Percentiles rank a stretch among this genome's conserved stretches.
Conservation (phyloP, 2,797 vertebrate species). For the Octomys mimax region DNA sequence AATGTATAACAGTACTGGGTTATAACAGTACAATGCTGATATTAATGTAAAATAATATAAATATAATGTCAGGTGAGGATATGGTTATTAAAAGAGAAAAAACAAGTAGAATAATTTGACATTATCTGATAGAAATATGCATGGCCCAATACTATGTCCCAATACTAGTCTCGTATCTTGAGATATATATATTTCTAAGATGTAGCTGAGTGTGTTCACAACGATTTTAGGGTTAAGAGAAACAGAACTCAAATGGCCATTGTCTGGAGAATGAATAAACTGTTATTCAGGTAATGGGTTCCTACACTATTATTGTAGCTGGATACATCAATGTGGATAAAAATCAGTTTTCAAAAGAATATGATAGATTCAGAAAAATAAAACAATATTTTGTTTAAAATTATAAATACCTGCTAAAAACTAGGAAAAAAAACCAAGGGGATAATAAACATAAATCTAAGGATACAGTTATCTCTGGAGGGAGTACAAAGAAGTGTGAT, state of each 20-base stretch:
- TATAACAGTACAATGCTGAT: neutral
- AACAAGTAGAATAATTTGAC: neutral
- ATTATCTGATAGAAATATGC: neutral
- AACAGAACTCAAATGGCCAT: neutral
- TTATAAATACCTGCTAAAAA: slow-evolving; percentile 18
- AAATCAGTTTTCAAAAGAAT: neutral
- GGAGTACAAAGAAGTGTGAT: neutral
- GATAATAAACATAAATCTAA: slow-evolving; percentile 25
- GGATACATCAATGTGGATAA: neutral
- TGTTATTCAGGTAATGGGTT: neutral
- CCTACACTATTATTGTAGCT: neutral
- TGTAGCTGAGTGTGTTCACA: neutral
- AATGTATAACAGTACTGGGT: neutral
- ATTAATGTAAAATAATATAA: neutral
- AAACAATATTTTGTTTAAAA: neutral
- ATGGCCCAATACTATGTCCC: neutral
- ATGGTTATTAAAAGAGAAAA: neutral
- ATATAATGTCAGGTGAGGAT: neutral
- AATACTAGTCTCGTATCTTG: neutral
- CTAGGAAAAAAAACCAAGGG: neutral
- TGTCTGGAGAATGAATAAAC: neutral
- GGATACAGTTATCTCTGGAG: neutral
- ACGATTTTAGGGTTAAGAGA: slow-evolving; percentile 26
- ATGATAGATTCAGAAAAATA: neutral
- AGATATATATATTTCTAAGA: neutral